Evolutionary conservation across 2,888 invertebrate species (phyloP).

Genomic region (Trichopoda pennipes): DNA sequence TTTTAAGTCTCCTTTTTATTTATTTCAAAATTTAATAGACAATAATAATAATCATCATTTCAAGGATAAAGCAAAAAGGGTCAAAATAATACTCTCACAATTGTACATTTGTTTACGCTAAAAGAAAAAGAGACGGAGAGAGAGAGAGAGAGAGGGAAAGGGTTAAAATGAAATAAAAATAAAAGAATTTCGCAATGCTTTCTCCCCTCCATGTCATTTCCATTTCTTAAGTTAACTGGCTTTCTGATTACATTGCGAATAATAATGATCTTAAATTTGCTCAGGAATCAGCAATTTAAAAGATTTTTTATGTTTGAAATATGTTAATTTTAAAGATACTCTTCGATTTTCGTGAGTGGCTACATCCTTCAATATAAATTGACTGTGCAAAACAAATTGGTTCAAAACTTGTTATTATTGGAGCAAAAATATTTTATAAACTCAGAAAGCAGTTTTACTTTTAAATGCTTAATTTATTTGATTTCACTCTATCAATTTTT

Average conservation of each 20-base stretch:
- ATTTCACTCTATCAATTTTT: not conserved
- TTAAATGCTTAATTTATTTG: too few species aligned
- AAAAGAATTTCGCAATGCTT: not conserved
- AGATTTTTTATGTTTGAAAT: too few species aligned
- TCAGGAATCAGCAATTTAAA: too few species aligned
- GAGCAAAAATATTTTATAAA: too few species aligned
- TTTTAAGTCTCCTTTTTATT: not conserved
- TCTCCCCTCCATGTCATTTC: not conserved
- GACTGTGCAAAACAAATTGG: too few species aligned
- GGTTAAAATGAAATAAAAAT: not conserved
- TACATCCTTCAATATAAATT: too few species aligned
- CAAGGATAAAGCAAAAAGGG: conserved; percentile 18
- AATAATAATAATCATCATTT: conserved; percentile 9
- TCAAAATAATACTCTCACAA: conserved; percentile 19
- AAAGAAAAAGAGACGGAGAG: conserved; percentile 14
- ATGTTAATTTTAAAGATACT: too few species aligned
- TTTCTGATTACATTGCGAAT: not conserved
- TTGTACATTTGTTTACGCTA: not conserved
- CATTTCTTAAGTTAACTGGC: not conserved
- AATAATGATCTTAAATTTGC: too few species aligned
- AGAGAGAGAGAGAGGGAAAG: conserved; percentile 15
- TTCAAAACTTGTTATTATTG: too few species aligned
- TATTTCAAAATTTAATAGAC: not conserved
- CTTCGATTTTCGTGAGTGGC: too few species aligned
- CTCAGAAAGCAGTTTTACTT: too few species aligned